Base-by-base conservation (phyloP, 1,140 invertebrate species). In the Coptotermes formosanus region DNA sequence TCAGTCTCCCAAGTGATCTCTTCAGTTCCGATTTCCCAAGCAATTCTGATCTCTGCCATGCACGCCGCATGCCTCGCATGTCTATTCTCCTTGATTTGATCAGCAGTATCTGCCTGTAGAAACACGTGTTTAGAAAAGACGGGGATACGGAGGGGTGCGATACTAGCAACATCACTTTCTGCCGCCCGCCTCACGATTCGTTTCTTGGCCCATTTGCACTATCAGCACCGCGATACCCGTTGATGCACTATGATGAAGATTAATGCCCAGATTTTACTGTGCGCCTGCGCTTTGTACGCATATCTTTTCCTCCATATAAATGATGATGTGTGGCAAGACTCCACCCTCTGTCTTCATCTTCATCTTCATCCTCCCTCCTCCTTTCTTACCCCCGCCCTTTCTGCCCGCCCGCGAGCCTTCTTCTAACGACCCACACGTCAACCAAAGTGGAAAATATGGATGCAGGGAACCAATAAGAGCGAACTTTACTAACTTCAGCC, bases 401-500 rank as follows among this genome's bases (percentile, higher is more conserved):
- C 64, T n/a, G 14, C 25, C 16, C 25, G 25, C 64, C 64, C 64
- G 25, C n/a, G 64, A 75, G 64, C n/a, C 25, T 30, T 30, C 52
- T 55, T 21, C 16, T 55, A 55, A 55, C 52, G 4, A 55, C 52
- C 52, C 52, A 55, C 64, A 30, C 25, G 25, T 75, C 64, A 30
- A n/a, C 25, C 25, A 75, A 75, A 75, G 64, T 75, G 64, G 64
- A 75, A 75, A 75, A 75, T 75, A 75, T 75, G 64, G 64, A 75
- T 75, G 25, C 64, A 75, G 64, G 25, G 25, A 75, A 75, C 64
- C 64, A 75, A 75, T 75, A 75, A 30, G n/a, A 25, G 64, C 25
- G 3, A 30, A 75, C 25, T 75, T 30, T 75, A 14, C 64, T 9
- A n/a, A 75, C 25, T 16, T 30, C 64, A n/a, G n/a, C n/a, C 59